phyloP scores from a whole-genome alignment of 2,888 invertebrate species.

The Rhogogaster chlorosoma region DNA sequence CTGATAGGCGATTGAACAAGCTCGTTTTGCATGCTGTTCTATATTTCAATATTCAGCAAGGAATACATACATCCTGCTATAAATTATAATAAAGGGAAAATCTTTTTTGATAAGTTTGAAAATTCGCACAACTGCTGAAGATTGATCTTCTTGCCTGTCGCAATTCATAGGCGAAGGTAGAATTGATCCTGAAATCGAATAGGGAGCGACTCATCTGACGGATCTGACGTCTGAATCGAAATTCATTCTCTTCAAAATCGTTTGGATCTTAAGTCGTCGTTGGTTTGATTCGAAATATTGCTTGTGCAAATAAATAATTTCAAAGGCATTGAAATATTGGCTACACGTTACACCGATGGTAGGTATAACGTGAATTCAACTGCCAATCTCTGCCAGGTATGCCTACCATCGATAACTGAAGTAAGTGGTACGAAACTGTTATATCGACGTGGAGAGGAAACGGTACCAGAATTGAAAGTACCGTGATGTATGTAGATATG shows the following conservation, averaged over 20 bases:
- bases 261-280: background rate
- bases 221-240: background rate
- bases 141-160: background rate
- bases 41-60: background rate
- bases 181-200: background rate
- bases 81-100: background rate
- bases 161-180: background rate
- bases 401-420: conserved; percentile 24
- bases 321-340: background rate
- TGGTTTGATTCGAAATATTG: background rate
- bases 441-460: background rate
- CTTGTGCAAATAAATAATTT: background rate
- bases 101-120: background rate
- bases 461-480: background rate
- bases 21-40: background rate
- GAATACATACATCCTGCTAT: background rate
- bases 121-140: background rate
- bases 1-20: background rate
- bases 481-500: background rate
- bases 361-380: background rate
- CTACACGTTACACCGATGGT: background rate
- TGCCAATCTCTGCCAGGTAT: background rate
- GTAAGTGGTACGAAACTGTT: background rate
- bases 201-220: background rate
- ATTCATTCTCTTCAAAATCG: background rate